Percentiles rank a stretch among this genome's conserved stretches.
phyloP scores from a whole-genome alignment of 1,140 invertebrate species.

The Armadillidium nasatum region DNA sequence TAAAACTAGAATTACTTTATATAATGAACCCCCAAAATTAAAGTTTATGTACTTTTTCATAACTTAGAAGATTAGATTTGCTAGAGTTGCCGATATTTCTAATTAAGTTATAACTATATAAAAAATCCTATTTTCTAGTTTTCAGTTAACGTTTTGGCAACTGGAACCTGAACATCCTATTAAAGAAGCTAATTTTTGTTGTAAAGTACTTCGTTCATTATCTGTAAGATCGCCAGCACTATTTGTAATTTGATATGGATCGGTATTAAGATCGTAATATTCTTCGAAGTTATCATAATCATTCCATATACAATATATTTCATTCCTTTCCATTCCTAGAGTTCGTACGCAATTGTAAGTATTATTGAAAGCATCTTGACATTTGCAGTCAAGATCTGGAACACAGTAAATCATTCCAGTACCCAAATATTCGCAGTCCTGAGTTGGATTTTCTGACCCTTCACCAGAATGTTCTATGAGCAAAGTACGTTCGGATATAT shows the following conservation, averaged over 20 bases:
- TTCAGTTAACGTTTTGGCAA: no score
- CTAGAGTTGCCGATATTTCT: no score
- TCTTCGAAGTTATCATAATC: slow-evolving; percentile 65
- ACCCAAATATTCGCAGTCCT: slow-evolving; percentile 35
- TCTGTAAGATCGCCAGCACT: slow-evolving; percentile 46
- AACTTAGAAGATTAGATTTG: no score
- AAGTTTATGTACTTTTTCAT: no score
- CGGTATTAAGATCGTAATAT: slow-evolving; percentile 61
- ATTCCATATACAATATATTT: slow-evolving; percentile 68
- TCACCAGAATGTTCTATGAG: slow-evolving; percentile 75
- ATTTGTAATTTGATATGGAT: slow-evolving; percentile 66
- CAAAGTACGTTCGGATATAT: slow-evolving; percentile 51
- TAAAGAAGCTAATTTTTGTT: background rate
- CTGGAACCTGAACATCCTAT: background rate
- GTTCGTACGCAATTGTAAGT: slow-evolving; percentile 70
- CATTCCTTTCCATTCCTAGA: slow-evolving; percentile 54
- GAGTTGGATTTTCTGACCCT: slow-evolving; percentile 49
- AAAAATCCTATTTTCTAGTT: no score
- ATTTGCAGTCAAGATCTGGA: slow-evolving; percentile 65
- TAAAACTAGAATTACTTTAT: no score
- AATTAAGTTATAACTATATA: no score
- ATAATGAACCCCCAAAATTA: no score
- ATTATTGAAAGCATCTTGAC: slow-evolving; percentile 74
- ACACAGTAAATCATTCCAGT: slow-evolving; percentile 58
- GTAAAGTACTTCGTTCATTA: background rate